A percentile compares a stretch with the other conserved stretches of the same genome.
phyloP scores from a whole-genome alignment of 2,888 invertebrate genomes.

The Phaedon cochleariae region DNA sequence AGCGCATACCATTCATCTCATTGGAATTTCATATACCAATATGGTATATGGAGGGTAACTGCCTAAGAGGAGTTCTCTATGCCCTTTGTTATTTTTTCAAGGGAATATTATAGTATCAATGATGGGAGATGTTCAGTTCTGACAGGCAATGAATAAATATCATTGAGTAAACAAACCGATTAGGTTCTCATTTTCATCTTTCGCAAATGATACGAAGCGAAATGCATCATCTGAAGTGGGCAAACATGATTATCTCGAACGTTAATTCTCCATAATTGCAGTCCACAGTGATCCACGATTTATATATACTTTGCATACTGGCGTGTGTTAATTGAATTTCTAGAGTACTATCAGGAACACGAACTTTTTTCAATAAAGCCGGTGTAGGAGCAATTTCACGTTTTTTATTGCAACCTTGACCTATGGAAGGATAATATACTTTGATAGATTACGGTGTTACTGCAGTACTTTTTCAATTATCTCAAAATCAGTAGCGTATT shows the following conservation, averaged over 20 bases:
- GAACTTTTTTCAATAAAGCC: background rate
- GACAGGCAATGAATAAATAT: too few relatives aligned
- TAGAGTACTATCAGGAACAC: background rate
- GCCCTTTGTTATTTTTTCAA: too few relatives aligned
- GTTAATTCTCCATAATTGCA: background rate
- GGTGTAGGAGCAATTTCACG: background rate
- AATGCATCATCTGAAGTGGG: background rate
- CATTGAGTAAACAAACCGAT: too few relatives aligned
- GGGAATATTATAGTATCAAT: too few relatives aligned
- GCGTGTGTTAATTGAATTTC: conserved; percentile 9
- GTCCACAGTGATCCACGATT: background rate
- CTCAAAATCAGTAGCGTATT: too few relatives aligned
- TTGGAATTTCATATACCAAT: too few relatives aligned
- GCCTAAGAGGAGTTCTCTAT: too few relatives aligned
- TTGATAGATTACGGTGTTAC: background rate
- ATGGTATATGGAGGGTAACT: too few relatives aligned
- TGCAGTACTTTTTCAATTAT: background rate
- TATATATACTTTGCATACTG: background rate
- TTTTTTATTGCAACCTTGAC: background rate
- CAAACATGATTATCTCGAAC: background rate
- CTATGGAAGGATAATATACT: background rate
- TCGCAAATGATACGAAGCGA: background rate
- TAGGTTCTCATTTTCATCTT: too few relatives aligned
- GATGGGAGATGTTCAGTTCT: too few relatives aligned
- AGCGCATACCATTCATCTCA: too few relatives aligned